Base-by-base conservation (phyloP, 2,888 invertebrate genomes). In the Spodoptera exigua region DNA sequence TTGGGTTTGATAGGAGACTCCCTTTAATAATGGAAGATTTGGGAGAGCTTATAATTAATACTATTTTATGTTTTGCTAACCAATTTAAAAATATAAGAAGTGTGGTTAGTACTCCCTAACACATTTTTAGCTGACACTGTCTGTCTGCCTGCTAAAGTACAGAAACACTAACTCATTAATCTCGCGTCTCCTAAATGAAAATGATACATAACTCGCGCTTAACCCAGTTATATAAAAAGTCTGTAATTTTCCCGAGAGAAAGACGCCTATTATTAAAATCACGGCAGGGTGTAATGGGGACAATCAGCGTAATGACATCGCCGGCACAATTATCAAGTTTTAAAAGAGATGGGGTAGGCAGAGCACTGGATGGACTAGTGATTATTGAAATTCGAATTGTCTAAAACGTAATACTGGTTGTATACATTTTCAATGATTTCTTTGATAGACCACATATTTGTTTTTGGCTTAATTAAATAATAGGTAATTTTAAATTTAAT, bases 201-300 rank as follows among this genome's bases (percentile, higher is more conserved):
- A 11, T 41, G 39, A 34, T 21, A 9, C 44, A 41, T 12, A 17
- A 44, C 13, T 46, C 43, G 45, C 41, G 46, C 43, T 14, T 52
- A 36, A 18, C 47, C 48, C 7, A 32, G 39, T 68, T 58, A 45
- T 17, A 51, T 27, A 47, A 54, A 55, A 17, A 47, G 44, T 44
- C 35, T 10, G 63, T 68, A 32, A 58, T 72, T 41, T 51, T 54
- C 43, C 43, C 13, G 21, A 32, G 58, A 27, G 17, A 68, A 58
- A 55, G 37, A 36, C 62, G 18, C 7, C 54, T 59, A 55, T 67
- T 70, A 68, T 68, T 72, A 58, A 68, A 59, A 70, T 72, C 62
- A 52, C 51, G 36, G 10, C 36, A 35, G 21, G 41, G 0, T 43
- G 40, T 54, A 72, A 68, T 55, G 49, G 58, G 35, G 18, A 41